phyloP scores from a whole-genome alignment of 2,888 invertebrate species.

The Tubulanus polymorphus region DNA sequence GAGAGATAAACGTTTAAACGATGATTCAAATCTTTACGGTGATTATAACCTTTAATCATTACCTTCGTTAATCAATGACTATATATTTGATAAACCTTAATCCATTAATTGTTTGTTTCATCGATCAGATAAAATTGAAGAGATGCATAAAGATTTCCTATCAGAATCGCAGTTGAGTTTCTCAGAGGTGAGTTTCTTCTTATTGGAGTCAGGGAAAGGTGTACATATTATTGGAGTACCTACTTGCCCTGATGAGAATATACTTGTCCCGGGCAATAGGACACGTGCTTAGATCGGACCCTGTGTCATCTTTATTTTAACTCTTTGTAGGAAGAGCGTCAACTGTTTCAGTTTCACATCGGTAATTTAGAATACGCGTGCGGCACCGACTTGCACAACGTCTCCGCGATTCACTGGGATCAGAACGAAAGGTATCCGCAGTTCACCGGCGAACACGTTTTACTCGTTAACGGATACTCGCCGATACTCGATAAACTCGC shows the following conservation, averaged over 20 bases:
- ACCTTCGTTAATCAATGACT: background rate
- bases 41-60: constrained; percentile 6
- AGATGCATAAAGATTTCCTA: constrained; percentile 48
- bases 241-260: no score
- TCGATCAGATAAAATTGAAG: constrained; percentile 38
- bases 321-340: constrained; percentile 48
- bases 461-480: constrained; percentile 50
- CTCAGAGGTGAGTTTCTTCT: constrained; percentile 32
- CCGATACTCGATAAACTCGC: constrained; percentile 44
- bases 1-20: constrained; percentile 23
- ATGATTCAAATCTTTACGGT: constrained; percentile 40
- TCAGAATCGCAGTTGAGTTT: constrained; percentile 44
- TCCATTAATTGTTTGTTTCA: background rate
- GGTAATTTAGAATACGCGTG: constrained; percentile 56
- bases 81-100: constrained; percentile 1
- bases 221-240: no score
- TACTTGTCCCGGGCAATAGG: no score
- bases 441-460: constrained; percentile 54
- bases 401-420: constrained; percentile 56
- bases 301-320: no score
- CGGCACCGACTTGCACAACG: constrained; percentile 47
- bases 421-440: constrained; percentile 56
- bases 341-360: constrained; percentile 54
- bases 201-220: no score
- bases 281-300: no score